Evolutionary conservation across 2,797 vertebrate species (phyloP), one percentile per base, ranked within the genome.

Genomic region (Macroramphosus scolopax): DNA sequence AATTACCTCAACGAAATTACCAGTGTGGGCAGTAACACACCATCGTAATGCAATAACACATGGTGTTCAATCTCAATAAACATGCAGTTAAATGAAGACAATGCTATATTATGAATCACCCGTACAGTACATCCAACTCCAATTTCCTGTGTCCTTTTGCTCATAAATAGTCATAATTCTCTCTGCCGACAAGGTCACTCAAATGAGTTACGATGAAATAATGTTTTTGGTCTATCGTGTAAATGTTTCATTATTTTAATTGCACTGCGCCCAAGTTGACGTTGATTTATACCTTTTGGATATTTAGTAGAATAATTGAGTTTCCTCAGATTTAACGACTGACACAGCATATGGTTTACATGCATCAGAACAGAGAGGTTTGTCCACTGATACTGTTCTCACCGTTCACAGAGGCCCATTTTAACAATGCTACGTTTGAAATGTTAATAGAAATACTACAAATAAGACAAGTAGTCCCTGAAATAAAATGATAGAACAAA

Each of bases 1-100:
- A 80, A 78, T 79, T 48, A 73, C 46, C 32, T 52, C 52, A 38
- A 46, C 47, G 63, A 45, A 78, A 72, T 68, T 71, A 65, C 45
- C 51, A 41, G 37, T 35, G 56, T 57, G 45, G 54, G 68, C 43
- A 64, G 52, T 56, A 68, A 63, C 52, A 74, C 51, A 68, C 49
- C 51, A 35, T 5, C 3, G 31, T n/a, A n/a, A n/a, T n/a, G n/a
- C 43, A 49, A 50, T 51, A 68, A 51, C 54, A 67, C 68, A 22
- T 41, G 41, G 54, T 62, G 50, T 62, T 77, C 55, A 66, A 45
- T 68, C 60, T 59, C 44, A 58, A 47, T 73, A 60, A 66, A 53
- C 42, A 62, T 33, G 44, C 32, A 37, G 56, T 63, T 40, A 52
- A 63, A 66, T 37, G 15, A 26, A 67, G 29, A 44, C 28, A 20